phyloP scores from a whole-genome alignment of 2,888 invertebrate species.

The Eremobia ochroleuca region DNA sequence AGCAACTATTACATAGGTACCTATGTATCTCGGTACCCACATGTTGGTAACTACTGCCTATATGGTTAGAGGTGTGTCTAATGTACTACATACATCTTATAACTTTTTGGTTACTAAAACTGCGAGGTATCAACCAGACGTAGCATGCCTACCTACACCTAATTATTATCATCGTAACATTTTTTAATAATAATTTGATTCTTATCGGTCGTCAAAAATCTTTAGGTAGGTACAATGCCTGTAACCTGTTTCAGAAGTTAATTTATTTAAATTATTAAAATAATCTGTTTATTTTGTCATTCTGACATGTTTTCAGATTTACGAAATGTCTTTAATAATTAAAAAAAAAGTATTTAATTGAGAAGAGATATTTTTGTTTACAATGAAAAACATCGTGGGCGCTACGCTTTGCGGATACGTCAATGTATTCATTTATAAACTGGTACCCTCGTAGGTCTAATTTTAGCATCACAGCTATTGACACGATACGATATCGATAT shows the following conservation, averaged over 20 bases:
- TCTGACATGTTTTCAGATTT: not conserved
- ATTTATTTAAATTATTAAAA: conserved; percentile 5
- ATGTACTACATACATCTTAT: not conserved
- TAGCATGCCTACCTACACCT: not conserved
- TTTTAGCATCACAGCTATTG: conserved; percentile 55
- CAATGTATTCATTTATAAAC: conserved; percentile 52
- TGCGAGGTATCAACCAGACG: conserved; percentile 8
- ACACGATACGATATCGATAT: conserved; percentile 35
- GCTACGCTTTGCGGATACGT: conserved; percentile 32
- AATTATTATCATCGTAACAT: conserved; percentile 29
- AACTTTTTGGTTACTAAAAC: conserved; percentile 17
- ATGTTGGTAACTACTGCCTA: not conserved
- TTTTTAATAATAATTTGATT: conserved; percentile 33
- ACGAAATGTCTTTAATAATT: not conserved
- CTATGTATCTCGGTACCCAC: not conserved
- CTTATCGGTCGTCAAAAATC: conserved; percentile 36
- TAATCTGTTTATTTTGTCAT: not conserved
- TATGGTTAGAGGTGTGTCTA: not conserved
- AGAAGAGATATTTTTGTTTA: not conserved
- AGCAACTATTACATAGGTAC: not conserved
- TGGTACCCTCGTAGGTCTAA: conserved; percentile 51
- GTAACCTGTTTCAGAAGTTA: conserved; percentile 15
- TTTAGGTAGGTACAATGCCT: not conserved
- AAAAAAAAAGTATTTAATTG: not conserved
- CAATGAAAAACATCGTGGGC: conserved; percentile 9